These are phyloP conservation scores for Myopa tessellatipennis DNA, from an alignment of 2,888 invertebrate genomes.

Conservation along the genomic window DNA sequence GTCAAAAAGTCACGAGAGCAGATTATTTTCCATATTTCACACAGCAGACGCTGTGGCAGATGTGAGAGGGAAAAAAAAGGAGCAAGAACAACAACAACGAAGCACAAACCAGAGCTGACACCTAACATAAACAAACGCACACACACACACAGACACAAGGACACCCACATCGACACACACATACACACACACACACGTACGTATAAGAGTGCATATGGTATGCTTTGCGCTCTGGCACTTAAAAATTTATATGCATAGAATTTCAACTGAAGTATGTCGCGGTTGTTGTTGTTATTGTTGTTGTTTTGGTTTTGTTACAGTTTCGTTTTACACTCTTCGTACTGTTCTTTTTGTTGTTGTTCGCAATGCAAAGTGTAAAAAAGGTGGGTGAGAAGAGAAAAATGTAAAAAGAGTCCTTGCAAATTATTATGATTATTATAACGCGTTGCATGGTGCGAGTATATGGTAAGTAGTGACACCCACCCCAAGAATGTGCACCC, in stretches of 20 bases:
- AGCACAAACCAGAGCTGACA: too few relatives aligned
- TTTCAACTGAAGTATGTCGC: slow-evolving; percentile 41
- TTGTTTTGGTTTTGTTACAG: too few relatives aligned
- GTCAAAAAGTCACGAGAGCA: slow-evolving; percentile 21
- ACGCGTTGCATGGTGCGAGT: slow-evolving; percentile 15
- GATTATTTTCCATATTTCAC: slow-evolving; percentile 16
- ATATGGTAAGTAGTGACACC: too few relatives aligned
- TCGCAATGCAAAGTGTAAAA: too few relatives aligned
- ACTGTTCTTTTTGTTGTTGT: too few relatives aligned
- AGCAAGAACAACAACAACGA: too few relatives aligned
- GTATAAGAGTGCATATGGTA: background rate
- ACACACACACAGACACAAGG: slow-evolving; percentile 20
- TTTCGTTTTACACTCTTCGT: too few relatives aligned
- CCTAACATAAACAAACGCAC: background rate
- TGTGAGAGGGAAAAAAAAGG: background rate
- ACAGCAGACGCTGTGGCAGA: background rate
- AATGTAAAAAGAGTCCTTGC: background rate
- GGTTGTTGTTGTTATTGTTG: background rate
- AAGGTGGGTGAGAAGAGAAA: background rate
- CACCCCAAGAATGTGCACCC: slow-evolving; percentile 27
- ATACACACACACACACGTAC: background rate
- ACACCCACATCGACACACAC: too few relatives aligned
- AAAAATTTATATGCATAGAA: slow-evolving; percentile 28
- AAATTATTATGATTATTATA: slow-evolving; percentile 1
- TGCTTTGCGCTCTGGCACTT: background rate